Conservation (phyloP, 2,797 vertebrate genomes). For the Syngnathus acus region DNA sequence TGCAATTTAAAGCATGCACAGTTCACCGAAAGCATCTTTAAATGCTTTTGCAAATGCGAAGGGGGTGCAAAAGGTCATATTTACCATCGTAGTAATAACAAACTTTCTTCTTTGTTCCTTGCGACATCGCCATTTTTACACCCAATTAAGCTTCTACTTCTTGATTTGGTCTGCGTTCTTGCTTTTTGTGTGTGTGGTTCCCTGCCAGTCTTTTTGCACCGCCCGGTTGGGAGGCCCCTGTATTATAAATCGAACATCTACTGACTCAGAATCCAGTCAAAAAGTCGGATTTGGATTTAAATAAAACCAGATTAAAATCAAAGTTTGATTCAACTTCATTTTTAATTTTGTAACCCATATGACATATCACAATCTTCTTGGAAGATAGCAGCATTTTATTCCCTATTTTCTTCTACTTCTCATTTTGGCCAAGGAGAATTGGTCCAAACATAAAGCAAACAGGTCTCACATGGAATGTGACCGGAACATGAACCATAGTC, state of each 20-base stretch:
- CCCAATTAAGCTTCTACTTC: conserved; percentile 45
- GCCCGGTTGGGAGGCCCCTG: conserved; percentile 33
- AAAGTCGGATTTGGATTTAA: too few species aligned
- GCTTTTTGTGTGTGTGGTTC: conserved; percentile 5
- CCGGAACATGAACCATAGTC: background rate
- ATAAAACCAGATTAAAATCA: too few species aligned
- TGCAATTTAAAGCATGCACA: background rate
- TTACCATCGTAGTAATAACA: conserved; percentile 97
- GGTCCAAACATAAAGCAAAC: conserved; percentile 68
- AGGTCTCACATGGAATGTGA: conserved; percentile 61
- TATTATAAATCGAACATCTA: background rate
- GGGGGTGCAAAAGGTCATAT: conserved; percentile 9
- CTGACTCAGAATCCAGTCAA: too few species aligned
- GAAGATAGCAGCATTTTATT: conserved; percentile 72
- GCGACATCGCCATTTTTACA: conserved; percentile 91
- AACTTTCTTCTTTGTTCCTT: conserved; percentile 96
- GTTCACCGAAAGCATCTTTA: background rate
- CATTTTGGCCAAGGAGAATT: conserved; percentile 57
- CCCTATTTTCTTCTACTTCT: conserved; percentile 34
- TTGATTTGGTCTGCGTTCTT: conserved; percentile 7
- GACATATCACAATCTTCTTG: conserved; percentile 75
- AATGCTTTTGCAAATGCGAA: background rate
- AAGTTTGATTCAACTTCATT: background rate
- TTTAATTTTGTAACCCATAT: conserved; percentile 62
- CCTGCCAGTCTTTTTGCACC: conserved; percentile 13